Base-by-base conservation (phyloP, 2,888 invertebrate genomes). In the Halictus quadricinctus region DNA sequence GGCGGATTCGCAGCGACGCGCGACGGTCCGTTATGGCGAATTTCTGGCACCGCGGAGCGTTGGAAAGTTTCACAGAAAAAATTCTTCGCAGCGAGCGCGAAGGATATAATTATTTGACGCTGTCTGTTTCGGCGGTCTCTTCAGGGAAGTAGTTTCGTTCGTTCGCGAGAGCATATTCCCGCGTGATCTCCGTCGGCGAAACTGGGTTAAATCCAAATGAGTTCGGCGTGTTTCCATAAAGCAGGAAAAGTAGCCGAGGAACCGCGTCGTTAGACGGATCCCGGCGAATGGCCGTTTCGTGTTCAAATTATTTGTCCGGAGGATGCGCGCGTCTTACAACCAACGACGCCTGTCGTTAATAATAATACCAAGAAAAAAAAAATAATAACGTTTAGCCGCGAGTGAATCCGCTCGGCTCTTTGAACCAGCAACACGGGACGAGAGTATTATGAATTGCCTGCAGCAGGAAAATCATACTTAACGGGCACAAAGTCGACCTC, bases 191-290 rank as follows among this genome's bases (percentile, higher is more conserved):
- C 58, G 54, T 66, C 50, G 58, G 54, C 25, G 64, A 87, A 88
- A 87, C 82, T 86, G 69, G 86, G 87, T 84, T 88, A 88, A 88
- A 88, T 81, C 83, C 72, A 85, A 85, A 88, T 77, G 88, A 80
- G 66, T 85, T 82, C 70, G 48, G 54, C 72, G 76, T 76, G 79
- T 82, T 87, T 84, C 66, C 77, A 80, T 80, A 50, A 79, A 77
- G 76, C 74, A 64, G 72, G 76, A 87, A 88, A 82, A 82, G 18
- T 76, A 78, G 66, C 60, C 64, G 29, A 5, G 54, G 13, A 72
- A 79, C 74, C 60, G 60, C 80, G 64, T 79, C 84, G 76, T 80
- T 64, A 58, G 70, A 72, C 43, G 58, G 50, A 54, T 77, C 77
- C n/a, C 64, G 36, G 46, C 72, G 64, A 72, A 80, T 80, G 74